Conservation (phyloP, 2,797 vertebrate species). For the Graptemys geographica region DNA sequence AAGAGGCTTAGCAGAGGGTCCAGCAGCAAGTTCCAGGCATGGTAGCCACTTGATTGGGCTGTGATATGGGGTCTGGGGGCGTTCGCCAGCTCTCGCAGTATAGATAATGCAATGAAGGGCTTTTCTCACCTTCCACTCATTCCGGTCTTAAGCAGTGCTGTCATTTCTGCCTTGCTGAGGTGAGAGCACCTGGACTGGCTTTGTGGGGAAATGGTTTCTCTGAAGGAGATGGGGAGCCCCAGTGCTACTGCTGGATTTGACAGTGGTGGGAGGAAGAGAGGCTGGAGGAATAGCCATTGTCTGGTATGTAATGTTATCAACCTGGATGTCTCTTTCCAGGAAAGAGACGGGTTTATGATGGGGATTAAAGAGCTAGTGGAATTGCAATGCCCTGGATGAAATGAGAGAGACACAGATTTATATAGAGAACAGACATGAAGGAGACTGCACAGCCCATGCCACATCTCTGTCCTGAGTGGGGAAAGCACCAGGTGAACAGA, state of each 20-base stretch:
- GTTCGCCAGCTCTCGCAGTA: not conserved
- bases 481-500: not conserved
- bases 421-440: not conserved
- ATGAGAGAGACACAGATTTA: conserved; percentile 7
- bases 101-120: conserved; percentile 34
- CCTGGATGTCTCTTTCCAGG: accelerated
- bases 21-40: accelerated
- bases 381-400: not conserved
- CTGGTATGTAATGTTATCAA: accelerated
- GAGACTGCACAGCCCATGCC: conserved; percentile 8
- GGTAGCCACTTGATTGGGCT: accelerated
- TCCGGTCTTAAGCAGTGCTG: not conserved
- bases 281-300: not conserved
- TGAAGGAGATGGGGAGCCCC: accelerated
- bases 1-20: accelerated
- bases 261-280: not conserved
- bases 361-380: not conserved
- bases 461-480: conserved; percentile 10
- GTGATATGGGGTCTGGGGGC: accelerated
- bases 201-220: accelerated
- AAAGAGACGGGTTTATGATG: not conserved
- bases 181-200: accelerated
- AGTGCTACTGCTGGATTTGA: accelerated
- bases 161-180: not conserved
- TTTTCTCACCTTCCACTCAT: conserved; percentile 35